Conservation (phyloP, 2,797 vertebrate genomes). For the Monodelphis domestica region DNA sequence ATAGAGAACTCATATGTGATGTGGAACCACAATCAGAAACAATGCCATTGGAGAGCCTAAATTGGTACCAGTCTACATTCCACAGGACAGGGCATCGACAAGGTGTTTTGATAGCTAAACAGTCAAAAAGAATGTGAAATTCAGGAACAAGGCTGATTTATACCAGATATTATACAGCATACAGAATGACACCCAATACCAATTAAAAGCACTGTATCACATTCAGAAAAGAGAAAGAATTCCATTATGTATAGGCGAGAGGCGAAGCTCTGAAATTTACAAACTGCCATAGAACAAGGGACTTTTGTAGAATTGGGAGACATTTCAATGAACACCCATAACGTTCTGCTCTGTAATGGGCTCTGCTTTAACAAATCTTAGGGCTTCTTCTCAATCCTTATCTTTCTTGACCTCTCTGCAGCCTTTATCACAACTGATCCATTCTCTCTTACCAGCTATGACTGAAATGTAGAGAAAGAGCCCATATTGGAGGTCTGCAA, state of each 20-base stretch:
- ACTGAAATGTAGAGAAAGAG: background rate
- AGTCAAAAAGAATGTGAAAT: background rate
- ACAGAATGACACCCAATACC: constrained; percentile 13
- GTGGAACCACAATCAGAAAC: constrained; percentile 64
- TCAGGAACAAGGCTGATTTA: constrained; percentile 52
- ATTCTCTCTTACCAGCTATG: background rate
- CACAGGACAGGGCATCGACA: constrained; percentile 44
- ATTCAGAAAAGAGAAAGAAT: background rate
- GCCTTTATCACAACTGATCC: background rate
- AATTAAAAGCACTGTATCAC: constrained; percentile 23
- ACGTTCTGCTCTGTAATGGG: too few species aligned
- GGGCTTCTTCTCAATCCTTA: background rate
- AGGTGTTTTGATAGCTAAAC: constrained; percentile 45
- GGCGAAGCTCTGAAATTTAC: background rate
- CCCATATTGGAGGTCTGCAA: background rate
- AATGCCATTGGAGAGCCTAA: constrained; percentile 57
- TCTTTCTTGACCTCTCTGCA: background rate
- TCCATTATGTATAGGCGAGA: constrained; percentile 23
- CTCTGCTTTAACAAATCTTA: background rate
- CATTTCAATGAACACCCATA: background rate
- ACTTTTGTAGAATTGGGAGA: background rate
- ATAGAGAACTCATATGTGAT: constrained; percentile 44
- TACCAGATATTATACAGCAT: background rate
- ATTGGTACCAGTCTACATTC: constrained; percentile 62
- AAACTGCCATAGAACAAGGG: background rate